phyloP scores from a whole-genome alignment of 2,113 vertebrate genomes.

The Carlito syrichta region DNA sequence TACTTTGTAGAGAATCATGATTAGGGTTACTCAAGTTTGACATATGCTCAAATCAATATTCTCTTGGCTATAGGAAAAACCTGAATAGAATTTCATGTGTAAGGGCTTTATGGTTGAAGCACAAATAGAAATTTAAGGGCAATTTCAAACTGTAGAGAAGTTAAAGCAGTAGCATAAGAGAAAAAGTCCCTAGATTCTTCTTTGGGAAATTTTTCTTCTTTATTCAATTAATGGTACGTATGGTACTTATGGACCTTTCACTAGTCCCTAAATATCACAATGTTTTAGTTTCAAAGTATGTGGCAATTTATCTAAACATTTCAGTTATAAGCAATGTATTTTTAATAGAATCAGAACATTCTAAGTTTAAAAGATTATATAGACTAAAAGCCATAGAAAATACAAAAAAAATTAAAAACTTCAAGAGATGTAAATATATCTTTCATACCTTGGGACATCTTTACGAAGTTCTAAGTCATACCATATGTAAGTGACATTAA shows the following conservation, averaged over 20 bases:
- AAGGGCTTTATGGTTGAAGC: not conserved
- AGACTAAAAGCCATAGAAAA: not conserved
- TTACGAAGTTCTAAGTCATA: conserved; percentile 79
- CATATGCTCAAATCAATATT: not conserved
- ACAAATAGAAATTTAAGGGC: not conserved
- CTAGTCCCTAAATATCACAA: not conserved
- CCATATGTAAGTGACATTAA: conserved; percentile 87
- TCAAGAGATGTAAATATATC: not conserved
- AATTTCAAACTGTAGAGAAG: not conserved
- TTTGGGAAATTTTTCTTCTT: not conserved
- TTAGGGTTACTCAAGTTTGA: not conserved
- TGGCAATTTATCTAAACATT: not conserved
- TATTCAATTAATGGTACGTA: not conserved
- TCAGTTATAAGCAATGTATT: not conserved
- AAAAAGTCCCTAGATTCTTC: not conserved
- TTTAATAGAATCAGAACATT: not conserved
- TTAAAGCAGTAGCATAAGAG: not conserved
- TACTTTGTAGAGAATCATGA: not conserved
- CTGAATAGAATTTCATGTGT: not conserved
- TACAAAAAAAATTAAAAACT: not conserved
- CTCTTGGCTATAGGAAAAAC: not conserved
- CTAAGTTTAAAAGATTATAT: not conserved
- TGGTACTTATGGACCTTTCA: not conserved
- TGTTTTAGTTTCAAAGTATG: not conserved
- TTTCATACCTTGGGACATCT: conserved; percentile 89